Base-by-base conservation (phyloP, 1,140 invertebrate genomes). In the Propsilocerus akamusi region DNA sequence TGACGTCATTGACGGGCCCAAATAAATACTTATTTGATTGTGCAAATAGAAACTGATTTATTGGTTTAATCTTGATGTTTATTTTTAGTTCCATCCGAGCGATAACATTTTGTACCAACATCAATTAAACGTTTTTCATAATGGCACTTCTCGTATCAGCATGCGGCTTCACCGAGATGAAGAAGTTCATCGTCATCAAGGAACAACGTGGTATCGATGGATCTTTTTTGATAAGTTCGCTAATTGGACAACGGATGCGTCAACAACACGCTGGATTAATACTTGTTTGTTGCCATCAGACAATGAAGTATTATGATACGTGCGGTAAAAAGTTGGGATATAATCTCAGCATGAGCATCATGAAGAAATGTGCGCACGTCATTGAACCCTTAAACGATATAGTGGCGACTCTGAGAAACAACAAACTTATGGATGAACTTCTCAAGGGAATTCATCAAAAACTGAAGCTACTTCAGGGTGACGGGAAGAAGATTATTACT, bases 261-360 rank as follows among this genome's bases (percentile, higher is more conserved):
- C 62, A 73, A 72, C 55, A 70, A 64, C 58, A 65, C 64, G 55
- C 57, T 14, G 68, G 69, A 47, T 65, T 79, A 1, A 69, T 79
- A 57, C 63, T 84, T 17, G 67, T 83, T 50, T 72, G 75, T 48
- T 72, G 79, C 53, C 81, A 84, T 55, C 80, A 82, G 54, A 76
- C 76, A 5, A 68, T 81, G 47, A 67, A 71, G 23, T 81, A 84
- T 58, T 84, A 82, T 56, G 74, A 81, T 48, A 78, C 75, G 63
- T 69, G 82, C 48, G 77, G 79, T n/a, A 73, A 78, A 58, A 77
- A 79, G 58, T 66, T 83, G 56, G 80, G 80, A 24, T 81, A 81
- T 56, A 80, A 83, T 61, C 64, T 82, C 23, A 68, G 71, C 26
- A 69, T 72, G 49, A 61, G 74, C 54, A 61, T 72, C 49, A 70